Evolutionary conservation across 2,113 vertebrate species (phyloP), one percentile per base, ranked within the genome.

Genomic region (Corvus hawaiiensis): DNA sequence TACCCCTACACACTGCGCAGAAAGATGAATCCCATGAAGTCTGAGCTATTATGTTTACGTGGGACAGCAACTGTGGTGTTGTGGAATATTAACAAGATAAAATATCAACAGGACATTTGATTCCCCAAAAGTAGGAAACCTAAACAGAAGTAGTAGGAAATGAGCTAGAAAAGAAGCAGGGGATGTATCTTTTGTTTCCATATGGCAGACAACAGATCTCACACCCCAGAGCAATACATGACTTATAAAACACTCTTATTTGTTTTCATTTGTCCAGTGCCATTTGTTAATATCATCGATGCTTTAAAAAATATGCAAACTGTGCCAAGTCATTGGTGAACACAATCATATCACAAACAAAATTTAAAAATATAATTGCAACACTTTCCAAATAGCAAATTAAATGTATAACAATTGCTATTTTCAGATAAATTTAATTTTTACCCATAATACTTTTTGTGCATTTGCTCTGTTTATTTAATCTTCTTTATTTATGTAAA

Each of bases 171-270:
- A 26, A 73, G 48, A 43, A 62, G 3, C 33, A 90, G 52, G 10
- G 46, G 27, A 74, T 15, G 7, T 55, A 7, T 13, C 10, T 23
- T 84, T 48, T 91, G 14, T 44, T 28, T 46, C 6, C 5, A 23
- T 24, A 13, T 26, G 7, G 8, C 37, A 58, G 9, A 54, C 10
- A 73, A 58, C 16, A 30, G 24, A 24, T 66, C n/a, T 84, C 62
- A 87, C 13, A 72, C 3, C 4, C 2, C 22, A 56, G 21, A 74
- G 7, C n/a, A 91, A 85, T 33, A 52, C 0, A 0, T 19, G 20
- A 73, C 11, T 81, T 82, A 27, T 15, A 82, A 63, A 84, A 68
- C 39, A 76, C 4, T 51, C 13, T 41, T 23, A n/a, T 56, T 69
- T 90, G 3, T 14, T 82, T 82, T 79, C 4, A 9, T 48, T 87